Evolutionary conservation across 2,888 invertebrate genomes (phyloP).

Genomic region (Oscheius sp.): DNA sequence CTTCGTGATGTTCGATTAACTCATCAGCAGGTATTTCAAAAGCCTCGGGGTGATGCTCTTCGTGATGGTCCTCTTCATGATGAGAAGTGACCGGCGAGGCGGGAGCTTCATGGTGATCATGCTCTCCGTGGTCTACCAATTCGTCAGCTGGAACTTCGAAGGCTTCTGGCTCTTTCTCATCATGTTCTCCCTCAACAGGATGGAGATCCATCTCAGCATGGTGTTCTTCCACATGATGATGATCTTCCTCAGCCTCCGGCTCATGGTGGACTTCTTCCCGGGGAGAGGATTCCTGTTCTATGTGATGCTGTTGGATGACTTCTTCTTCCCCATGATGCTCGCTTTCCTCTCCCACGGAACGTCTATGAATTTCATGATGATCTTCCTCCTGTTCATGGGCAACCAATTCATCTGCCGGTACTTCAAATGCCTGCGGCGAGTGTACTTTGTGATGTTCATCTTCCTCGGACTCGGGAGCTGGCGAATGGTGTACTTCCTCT

Average conservation of each 20-base stretch:
- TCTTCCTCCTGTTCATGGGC: not conserved
- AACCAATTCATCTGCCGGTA: conserved; percentile 15
- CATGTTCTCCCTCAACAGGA: not conserved
- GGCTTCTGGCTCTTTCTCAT: conserved; percentile 4
- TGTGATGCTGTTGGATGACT: not conserved
- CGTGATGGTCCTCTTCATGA: conserved; percentile 10
- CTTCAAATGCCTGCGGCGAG: not conserved
- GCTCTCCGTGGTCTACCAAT: conserved; percentile 8
- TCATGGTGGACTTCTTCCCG: conserved; percentile 2
- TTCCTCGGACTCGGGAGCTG: not conserved
- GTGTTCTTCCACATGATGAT: not conserved
- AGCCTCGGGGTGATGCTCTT: conserved; percentile 1
- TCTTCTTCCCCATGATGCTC: not conserved
- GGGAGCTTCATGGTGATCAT: not conserved
- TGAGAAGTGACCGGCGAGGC: not conserved
- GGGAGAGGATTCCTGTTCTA: not conserved
- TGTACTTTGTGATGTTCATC: not conserved
- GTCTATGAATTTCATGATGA: not conserved
- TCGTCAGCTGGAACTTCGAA: conserved; percentile 15
- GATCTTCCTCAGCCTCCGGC: not conserved
- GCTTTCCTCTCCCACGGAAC: not conserved
- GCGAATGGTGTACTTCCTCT: conserved; percentile 1
- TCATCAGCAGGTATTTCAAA: conserved; percentile 5
- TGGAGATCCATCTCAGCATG: conserved; percentile 4
- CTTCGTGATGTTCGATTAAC: not conserved